Base-by-base conservation (phyloP, 2,888 invertebrate genomes). In the Sphinx pinastri region DNA sequence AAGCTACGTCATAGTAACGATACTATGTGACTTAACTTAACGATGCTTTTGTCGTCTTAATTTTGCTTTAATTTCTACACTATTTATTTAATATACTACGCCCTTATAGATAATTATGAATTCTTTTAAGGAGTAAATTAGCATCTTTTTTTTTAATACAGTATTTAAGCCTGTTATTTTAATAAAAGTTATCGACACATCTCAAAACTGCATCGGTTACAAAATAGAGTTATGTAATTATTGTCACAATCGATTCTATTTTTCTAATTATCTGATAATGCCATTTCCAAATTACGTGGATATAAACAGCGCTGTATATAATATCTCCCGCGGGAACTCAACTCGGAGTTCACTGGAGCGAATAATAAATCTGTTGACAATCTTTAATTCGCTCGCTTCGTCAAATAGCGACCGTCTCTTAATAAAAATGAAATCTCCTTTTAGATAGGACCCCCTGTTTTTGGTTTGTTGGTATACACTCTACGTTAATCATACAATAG, bases 321-420 rank as follows among this genome's bases (percentile, higher is more conserved):
- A 82, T 79, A 83, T 78, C 80, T 85, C 88, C 85, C 88, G 70
- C 71, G 79, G 85, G 88, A 84, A 78, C 78, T 74, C 78, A 82
- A 74, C 84, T 82, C 79, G 80, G 85, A 75, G 85, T 86, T 91
- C 93, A 91, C 83, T 85, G 91, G 89, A 92, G 90, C 93, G 91
- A 85, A 84, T 93, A 92, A 93, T 93, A 92, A 93, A 92, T 90
- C 89, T 93, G 93, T 92, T 93, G 93, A 92, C 92, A 92, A 90
- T 91, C 91, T 91, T 91, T 93, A 92, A 93, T 93, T 93, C 88
- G 84, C 84, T 82, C 84, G 83, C 84, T 83, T 80, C 82, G 84
- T 83, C 84, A 85, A 82, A 80, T 78, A 76, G 79, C 81, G 78
- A 76, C 78, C 78, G 78, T 75, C 80, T 84, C 84, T 79, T 85